Conservation (phyloP, 2,797 vertebrate species). For the Galaxias olidus region DNA sequence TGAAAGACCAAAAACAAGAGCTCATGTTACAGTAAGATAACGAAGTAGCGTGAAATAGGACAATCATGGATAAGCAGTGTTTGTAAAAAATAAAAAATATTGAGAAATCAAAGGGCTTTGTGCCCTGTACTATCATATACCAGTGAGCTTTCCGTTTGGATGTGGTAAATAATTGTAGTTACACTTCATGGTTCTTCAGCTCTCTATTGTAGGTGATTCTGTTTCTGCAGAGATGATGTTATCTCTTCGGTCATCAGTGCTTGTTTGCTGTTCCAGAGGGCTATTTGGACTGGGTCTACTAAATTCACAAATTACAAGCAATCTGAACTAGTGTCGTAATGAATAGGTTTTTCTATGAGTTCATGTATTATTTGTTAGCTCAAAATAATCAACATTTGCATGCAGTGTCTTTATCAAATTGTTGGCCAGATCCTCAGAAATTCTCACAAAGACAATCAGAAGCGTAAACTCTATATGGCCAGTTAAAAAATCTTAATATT, state of each 20-base stretch:
- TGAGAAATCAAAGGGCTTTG: constrained; percentile 45
- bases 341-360: too few relatives aligned
- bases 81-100: constrained; percentile 57
- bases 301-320: neutral
- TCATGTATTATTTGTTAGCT: too few relatives aligned
- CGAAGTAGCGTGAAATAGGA: constrained; percentile 36
- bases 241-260: constrained; percentile 59
- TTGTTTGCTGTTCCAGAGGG: constrained; percentile 57
- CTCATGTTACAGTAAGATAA: constrained; percentile 50
- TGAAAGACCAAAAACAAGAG: constrained; percentile 53
- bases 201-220: constrained; percentile 65
- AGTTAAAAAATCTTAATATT: too few relatives aligned
- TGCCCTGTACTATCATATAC: constrained; percentile 51
- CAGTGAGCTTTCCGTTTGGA: constrained; percentile 55
- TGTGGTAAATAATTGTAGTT: constrained; percentile 57
- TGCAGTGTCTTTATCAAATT: too few relatives aligned
- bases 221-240: constrained; percentile 60
- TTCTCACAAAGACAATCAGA: too few relatives aligned
- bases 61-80: constrained; percentile 45
- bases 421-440: too few relatives aligned
- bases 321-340: neutral
- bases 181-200: constrained; percentile 63
- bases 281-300: constrained; percentile 65
- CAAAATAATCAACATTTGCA: too few relatives aligned
- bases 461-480: too few relatives aligned